Percentiles rank a stretch among this genome's conserved stretches.
These are phyloP conservation scores for Callionymus lyra DNA, from an alignment of 2,113 vertebrate genomes.

Conservation along the genomic window DNA sequence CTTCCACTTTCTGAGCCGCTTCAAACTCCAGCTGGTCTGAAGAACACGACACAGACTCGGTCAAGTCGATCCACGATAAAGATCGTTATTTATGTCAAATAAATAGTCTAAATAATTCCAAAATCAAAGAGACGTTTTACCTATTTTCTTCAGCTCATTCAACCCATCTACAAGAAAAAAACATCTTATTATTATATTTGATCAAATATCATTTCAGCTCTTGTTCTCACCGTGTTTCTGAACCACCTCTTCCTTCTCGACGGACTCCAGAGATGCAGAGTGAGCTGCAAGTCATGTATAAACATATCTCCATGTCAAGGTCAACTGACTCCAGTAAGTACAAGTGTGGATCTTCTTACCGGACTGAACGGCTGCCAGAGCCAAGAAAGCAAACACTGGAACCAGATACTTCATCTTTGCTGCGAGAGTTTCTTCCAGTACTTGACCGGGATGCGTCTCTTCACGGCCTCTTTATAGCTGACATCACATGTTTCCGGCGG, in stretches of 20 bases:
- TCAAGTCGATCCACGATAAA: no score
- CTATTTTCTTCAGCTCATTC: constrained; percentile 44
- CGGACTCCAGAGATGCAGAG: constrained; percentile 48
- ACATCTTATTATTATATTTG: neutral
- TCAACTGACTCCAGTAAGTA: neutral
- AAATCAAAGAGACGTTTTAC: constrained; percentile 13
- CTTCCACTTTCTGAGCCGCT: constrained; percentile 39
- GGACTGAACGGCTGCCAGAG: constrained; percentile 40
- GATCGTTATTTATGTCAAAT: constrained; percentile 46
- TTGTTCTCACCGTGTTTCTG: constrained; percentile 36
- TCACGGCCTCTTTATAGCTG: constrained; percentile 43
- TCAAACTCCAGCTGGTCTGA: constrained; percentile 59
- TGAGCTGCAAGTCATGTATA: constrained; percentile 32
- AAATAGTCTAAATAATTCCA: neutral
- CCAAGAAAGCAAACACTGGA: constrained; percentile 41
- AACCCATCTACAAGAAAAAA: constrained; percentile 27
- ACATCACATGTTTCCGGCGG: constrained; percentile 57
- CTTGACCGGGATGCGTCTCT: constrained; percentile 4
- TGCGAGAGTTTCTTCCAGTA: constrained; percentile 7
- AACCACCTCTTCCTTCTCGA: constrained; percentile 21
- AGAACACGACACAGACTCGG: neutral
- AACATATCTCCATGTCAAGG: neutral
- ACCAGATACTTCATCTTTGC: constrained; percentile 46
- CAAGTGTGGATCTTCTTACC: constrained; percentile 43
- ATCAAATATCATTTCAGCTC: no score